These are phyloP conservation scores for Salticus scenicus DNA, from an alignment of 2,888 invertebrate species.

Conservation along the genomic window DNA sequence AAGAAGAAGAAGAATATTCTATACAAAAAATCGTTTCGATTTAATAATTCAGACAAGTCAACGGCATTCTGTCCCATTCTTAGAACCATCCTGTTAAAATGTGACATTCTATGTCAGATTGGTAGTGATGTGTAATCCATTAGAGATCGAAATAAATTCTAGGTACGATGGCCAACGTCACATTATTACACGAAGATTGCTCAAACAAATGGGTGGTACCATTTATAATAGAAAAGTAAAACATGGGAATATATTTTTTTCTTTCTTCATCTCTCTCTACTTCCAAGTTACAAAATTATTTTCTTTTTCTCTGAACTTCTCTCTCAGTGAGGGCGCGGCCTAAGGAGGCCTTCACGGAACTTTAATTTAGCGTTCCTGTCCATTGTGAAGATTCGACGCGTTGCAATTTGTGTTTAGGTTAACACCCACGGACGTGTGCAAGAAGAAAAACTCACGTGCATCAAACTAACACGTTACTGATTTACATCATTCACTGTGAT, in stretches of 20 bases:
- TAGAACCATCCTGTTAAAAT: no score
- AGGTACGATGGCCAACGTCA: no score
- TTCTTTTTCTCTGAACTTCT: not conserved
- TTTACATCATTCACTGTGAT: not conserved
- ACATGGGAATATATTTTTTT: not conserved
- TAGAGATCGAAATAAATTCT: no score
- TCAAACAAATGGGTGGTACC: not conserved
- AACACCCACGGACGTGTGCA: constrained; percentile 20
- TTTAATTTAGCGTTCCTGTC: not conserved
- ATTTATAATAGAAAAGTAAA: constrained; percentile 2
- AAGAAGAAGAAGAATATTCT: no score
- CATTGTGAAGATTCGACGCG: constrained; percentile 23
- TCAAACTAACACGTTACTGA: not conserved
- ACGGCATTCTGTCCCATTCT: no score
- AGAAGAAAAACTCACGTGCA: no score
- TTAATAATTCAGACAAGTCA: no score
- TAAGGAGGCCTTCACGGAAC: not conserved
- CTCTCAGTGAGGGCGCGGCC: not conserved
- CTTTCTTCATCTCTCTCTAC: no score
- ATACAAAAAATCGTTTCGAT: no score
- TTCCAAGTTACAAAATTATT: not conserved
- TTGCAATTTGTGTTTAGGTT: constrained; percentile 27
- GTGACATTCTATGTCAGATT: no score
- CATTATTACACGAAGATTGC: no score
- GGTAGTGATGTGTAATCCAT: no score